Conservation (phyloP, 2,113 vertebrate genomes). For the Taxidea taxus region DNA sequence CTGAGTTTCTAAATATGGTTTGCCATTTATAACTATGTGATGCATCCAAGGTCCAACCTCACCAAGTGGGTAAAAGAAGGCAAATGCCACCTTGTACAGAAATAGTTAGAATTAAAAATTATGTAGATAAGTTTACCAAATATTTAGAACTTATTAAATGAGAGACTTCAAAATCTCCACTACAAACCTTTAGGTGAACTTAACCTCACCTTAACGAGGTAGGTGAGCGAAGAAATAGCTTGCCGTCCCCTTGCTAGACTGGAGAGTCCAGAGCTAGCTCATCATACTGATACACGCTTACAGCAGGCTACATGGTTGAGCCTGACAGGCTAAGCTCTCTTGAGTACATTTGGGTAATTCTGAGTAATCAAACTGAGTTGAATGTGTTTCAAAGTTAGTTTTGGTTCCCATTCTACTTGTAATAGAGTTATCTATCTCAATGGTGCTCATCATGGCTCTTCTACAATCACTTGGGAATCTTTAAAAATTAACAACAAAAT, state of each 20-base stretch:
- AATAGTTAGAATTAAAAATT: background rate
- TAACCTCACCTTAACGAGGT: background rate
- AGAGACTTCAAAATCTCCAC: background rate
- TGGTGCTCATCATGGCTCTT: background rate
- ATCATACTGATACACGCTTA: fast-evolving
- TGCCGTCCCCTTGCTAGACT: no score
- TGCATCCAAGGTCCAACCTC: background rate
- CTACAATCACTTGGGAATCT: background rate
- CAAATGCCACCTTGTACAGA: background rate
- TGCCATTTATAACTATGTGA: background rate
- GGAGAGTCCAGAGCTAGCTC: fast-evolving
- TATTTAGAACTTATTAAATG: background rate
- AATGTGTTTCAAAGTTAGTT: background rate
- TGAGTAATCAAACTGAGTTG: background rate
- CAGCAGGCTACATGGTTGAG: background rate
- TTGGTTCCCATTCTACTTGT: background rate
- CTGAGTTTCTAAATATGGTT: background rate
- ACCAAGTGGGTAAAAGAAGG: background rate
- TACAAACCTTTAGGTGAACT: background rate
- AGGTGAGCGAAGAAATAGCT: background rate
- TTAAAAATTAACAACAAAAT: background rate
- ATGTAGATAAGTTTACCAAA: background rate
- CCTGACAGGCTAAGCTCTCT: no score
- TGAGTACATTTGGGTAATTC: background rate
- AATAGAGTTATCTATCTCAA: background rate